Base-by-base conservation (phyloP, 1,140 invertebrate genomes). In the Aradophagus sp. region DNA sequence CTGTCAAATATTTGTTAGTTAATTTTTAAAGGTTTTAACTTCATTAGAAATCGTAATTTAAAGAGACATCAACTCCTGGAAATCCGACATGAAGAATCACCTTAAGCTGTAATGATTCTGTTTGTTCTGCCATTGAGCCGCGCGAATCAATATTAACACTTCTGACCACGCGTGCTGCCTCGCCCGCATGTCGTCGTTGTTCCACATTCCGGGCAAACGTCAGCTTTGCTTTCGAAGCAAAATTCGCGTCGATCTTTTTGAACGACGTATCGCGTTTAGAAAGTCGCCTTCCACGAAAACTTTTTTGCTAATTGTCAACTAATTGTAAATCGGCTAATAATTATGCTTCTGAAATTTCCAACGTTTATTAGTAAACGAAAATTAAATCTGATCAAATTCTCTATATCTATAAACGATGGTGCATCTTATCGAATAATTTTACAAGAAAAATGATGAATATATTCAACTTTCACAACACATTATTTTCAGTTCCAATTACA, bases 291-390 rank as follows among this genome's bases (percentile, higher is more conserved):
- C 3, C 38, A 55, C 36, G 65, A 61, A 61, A 53, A 61, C 48
- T 34, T 56, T 68, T 68, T 68, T 52, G 65, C 56, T 68, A 41
- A 53, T 68, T 58, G 56, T 61, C 65, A 58, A 41, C 55, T 61
- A 68, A 61, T 68, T 56, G 45, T 29, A 42, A 55, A 34, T 34
- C 42, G 16, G 26, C 53, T 31, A 34, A n/a, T n/a, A n/a, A n/a
- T n/a, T n/a, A n/a, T n/a, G n/a, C n/a, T n/a, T n/a, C n/a, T n/a
- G n/a, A n/a, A n/a, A n/a, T n/a, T n/a, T n/a, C n/a, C n/a, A n/a
- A n/a, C n/a, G n/a, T n/a, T n/a, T n/a, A n/a, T n/a, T n/a, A n/a
- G n/a, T n/a, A n/a, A n/a, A n/a, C n/a, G n/a, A n/a, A n/a, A n/a
- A n/a, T n/a, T n/a, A n/a, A 31, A 27, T 39, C 48, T 61, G 45